These are phyloP conservation scores for Rhea americana DNA, from an alignment of 2,113 vertebrate species.

Conservation along the genomic window DNA sequence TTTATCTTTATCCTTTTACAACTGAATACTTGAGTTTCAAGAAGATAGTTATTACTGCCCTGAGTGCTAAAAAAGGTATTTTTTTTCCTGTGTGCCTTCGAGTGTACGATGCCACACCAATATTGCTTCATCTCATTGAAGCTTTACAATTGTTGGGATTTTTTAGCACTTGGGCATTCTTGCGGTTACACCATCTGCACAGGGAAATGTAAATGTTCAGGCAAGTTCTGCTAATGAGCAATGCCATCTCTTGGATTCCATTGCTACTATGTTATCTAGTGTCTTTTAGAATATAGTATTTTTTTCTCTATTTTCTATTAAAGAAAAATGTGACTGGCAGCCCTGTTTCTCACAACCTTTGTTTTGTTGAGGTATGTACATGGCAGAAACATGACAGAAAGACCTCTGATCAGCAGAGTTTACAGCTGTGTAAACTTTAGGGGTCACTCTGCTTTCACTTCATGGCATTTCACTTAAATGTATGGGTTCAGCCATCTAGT, in stretches of 20 bases:
- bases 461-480: fast-evolving
- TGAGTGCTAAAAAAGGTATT: neutral
- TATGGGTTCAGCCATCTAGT: neutral
- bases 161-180: fast-evolving
- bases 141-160: fast-evolving
- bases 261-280: neutral
- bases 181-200: fast-evolving
- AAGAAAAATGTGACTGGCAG: neutral
- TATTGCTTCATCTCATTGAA: neutral
- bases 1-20: neutral
- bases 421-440: fast-evolving
- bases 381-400: neutral
- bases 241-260: neutral
- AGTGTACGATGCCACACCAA: neutral
- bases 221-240: neutral
- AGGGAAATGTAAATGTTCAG: too few species aligned
- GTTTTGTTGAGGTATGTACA: neutral
- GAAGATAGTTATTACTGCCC: neutral
- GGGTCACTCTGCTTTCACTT: neutral
- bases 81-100: neutral
- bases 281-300: neutral
- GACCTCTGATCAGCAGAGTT: neutral
- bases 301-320: neutral
- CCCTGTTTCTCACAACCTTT: neutral
- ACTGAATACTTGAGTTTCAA: neutral